Percentiles rank a stretch among this genome's conserved stretches.
These are phyloP conservation scores for Eurypyga helias DNA, from an alignment of 2,113 vertebrate species.

Conservation along the genomic window DNA sequence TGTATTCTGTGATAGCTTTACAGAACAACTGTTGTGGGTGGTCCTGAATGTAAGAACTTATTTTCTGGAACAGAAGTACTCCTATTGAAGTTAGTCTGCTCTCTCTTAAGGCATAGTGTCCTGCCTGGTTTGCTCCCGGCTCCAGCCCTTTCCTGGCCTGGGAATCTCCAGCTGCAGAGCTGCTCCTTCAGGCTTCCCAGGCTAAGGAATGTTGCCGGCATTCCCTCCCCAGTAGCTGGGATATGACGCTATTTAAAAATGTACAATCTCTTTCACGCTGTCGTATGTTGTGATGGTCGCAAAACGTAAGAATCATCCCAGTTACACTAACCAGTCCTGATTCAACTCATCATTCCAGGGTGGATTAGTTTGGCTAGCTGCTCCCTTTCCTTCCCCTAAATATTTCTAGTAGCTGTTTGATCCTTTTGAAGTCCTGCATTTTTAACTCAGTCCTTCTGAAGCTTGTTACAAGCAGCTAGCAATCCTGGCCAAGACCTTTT, in stretches of 20 bases:
- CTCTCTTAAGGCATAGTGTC: neutral
- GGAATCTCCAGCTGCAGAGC: neutral
- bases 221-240: neutral
- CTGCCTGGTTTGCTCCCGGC: neutral
- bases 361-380: neutral
- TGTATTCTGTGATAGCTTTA: neutral
- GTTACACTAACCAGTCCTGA: neutral
- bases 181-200: neutral
- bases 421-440: neutral
- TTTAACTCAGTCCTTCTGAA: neutral
- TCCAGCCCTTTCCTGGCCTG: neutral
- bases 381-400: neutral
- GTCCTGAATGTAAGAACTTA: neutral
- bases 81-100: neutral
- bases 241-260: neutral
- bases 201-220: neutral
- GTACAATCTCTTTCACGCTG: neutral
- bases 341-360: neutral
- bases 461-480: neutral
- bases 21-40: neutral
- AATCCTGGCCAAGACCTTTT: neutral
- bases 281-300: accelerated
- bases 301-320: neutral
- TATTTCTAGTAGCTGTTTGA: neutral
- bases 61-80: neutral